Evolutionary conservation across 2,888 invertebrate species (phyloP).

Genomic region (Nomada hirtipes): DNA sequence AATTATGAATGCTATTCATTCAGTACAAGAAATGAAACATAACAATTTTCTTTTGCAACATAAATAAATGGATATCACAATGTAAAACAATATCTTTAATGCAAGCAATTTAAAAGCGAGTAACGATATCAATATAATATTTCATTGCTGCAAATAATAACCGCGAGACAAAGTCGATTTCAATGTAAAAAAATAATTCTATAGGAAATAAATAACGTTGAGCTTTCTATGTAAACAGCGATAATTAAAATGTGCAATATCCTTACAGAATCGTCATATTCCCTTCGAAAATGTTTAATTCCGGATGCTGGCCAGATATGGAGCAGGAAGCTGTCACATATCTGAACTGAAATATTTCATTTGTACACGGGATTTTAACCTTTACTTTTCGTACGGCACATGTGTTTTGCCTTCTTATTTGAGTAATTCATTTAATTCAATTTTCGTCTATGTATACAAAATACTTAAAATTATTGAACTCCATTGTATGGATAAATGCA

Average conservation of each 20-base stretch:
- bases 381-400: background rate
- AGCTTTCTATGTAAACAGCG: constrained; percentile 1
- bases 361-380: constrained; percentile 21
- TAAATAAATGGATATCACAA: background rate
- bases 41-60: background rate
- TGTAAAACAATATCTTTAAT: background rate
- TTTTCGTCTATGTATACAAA: background rate
- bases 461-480: constrained; percentile 3
- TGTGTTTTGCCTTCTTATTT: background rate
- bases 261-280: constrained; percentile 38
- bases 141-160: background rate
- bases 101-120: background rate
- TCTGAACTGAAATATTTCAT: constrained; percentile 24
- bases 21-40: background rate
- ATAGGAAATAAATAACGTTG: background rate
- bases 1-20: background rate
- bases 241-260: constrained; percentile 18
- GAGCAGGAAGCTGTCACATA: constrained; percentile 40
- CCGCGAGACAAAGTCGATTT: constrained; percentile 1
- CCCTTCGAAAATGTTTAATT: constrained; percentile 26
- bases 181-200: background rate
- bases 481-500: background rate
- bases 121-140: background rate
- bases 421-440: constrained; percentile 19
- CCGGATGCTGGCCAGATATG: constrained; percentile 50